Conservation (phyloP, 2,888 invertebrate genomes). For the Chalcosyrphus nemorum region DNA sequence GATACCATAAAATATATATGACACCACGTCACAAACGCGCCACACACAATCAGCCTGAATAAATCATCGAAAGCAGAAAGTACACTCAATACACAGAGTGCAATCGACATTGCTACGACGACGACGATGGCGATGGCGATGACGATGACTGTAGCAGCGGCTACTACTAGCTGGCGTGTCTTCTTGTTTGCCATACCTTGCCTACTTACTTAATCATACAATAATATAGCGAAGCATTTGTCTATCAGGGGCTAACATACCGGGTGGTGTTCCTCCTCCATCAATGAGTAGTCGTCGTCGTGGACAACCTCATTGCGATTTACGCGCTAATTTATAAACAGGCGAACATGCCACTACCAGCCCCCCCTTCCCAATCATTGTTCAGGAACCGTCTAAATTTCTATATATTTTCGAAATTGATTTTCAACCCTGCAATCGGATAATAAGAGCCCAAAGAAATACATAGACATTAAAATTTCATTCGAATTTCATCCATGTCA, state of each 20-base stretch:
- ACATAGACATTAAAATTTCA: constrained; percentile 21
- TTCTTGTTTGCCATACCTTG: constrained; percentile 68
- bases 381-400: not conserved
- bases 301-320: constrained; percentile 41
- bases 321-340: constrained; percentile 57
- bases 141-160: not conserved
- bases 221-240: constrained; percentile 61
- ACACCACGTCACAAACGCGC: constrained; percentile 60
- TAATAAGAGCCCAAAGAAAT: not conserved
- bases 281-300: constrained; percentile 24
- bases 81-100: constrained; percentile 33
- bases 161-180: constrained; percentile 28
- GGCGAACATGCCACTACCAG: not conserved
- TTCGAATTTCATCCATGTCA: constrained; percentile 31
- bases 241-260: constrained; percentile 31
- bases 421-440: constrained; percentile 41
- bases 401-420: constrained; percentile 44
- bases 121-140: not conserved
- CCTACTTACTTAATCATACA: constrained; percentile 70
- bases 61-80: constrained; percentile 65
- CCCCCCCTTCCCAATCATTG: not conserved
- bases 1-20: constrained; percentile 64
- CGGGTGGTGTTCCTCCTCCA: constrained; percentile 42
- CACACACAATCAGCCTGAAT: constrained; percentile 64
- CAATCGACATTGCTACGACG: constrained; percentile 17